A percentile compares a stretch with the other conserved stretches of the same genome.
Conservation (phyloP, 2,797 vertebrate genomes). For the Acrossocheilus fasciatus region DNA sequence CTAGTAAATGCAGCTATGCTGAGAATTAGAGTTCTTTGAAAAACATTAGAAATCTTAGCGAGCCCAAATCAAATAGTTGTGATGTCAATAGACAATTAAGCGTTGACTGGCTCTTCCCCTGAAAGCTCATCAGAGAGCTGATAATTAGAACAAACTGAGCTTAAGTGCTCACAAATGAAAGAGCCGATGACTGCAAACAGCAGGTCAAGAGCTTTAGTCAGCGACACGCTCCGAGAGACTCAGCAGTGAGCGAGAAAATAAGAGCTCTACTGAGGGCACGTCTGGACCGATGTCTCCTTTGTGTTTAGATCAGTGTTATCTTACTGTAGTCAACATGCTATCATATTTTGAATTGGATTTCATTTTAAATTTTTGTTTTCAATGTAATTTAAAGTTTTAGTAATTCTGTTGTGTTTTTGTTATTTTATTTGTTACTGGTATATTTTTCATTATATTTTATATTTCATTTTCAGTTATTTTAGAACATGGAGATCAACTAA, state of each 20-base stretch:
- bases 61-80: constrained; percentile 42
- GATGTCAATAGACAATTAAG: constrained; percentile 84
- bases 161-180: constrained; percentile 79
- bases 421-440: neutral
- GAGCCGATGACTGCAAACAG: constrained; percentile 35
- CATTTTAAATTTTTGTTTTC: neutral
- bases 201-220: constrained; percentile 59
- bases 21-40: neutral
- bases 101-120: constrained; percentile 73
- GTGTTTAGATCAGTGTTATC: neutral
- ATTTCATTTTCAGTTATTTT: too few species aligned
- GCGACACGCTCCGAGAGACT: constrained; percentile 8
- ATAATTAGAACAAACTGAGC: constrained; percentile 75
- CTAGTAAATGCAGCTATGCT: neutral
- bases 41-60: neutral
- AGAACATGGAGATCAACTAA: too few species aligned
- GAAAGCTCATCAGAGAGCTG: constrained; percentile 77
- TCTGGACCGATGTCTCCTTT: neutral
- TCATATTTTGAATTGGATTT: neutral
- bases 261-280: neutral
- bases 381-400: neutral
- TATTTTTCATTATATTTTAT: too few species aligned
- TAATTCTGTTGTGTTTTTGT: neutral
- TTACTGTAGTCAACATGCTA: neutral
- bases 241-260: neutral